These are phyloP conservation scores for Holacanthus passer DNA, from an alignment of 2,113 vertebrate genomes.

Conservation along the genomic window DNA sequence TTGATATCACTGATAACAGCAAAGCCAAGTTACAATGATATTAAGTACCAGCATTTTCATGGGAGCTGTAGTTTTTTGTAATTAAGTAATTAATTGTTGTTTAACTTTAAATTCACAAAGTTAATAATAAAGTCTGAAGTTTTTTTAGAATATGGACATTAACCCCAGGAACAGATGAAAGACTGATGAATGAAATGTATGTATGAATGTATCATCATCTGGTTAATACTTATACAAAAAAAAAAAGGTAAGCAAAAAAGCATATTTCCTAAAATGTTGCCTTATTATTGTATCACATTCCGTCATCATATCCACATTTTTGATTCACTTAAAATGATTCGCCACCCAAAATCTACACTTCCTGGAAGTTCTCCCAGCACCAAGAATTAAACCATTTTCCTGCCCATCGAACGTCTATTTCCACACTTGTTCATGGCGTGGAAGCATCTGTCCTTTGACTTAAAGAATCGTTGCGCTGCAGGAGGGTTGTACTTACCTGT, in stretches of 20 bases:
- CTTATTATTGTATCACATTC: background rate
- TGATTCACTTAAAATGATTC: background rate
- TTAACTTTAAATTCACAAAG: too few relatives aligned
- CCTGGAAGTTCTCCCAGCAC: constrained; percentile 3
- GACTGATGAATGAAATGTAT: too few relatives aligned
- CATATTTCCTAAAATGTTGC: background rate
- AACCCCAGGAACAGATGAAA: too few relatives aligned
- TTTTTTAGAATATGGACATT: too few relatives aligned
- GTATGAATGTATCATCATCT: too few relatives aligned
- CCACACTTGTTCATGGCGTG: constrained; percentile 21
- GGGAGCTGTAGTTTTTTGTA: too few relatives aligned
- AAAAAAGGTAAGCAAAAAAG: background rate
- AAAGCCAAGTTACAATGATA: too few relatives aligned
- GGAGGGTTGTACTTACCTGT: constrained; percentile 76
- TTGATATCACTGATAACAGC: too few relatives aligned
- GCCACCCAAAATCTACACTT: background rate
- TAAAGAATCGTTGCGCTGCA: constrained; percentile 34
- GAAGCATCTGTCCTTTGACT: constrained; percentile 72
- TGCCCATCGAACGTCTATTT: constrained; percentile 33
- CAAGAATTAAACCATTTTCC: background rate
- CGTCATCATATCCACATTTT: background rate
- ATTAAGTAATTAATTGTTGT: too few relatives aligned
- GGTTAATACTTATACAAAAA: too few relatives aligned
- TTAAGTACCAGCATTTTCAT: too few relatives aligned
- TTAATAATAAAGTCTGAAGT: too few relatives aligned